These are phyloP conservation scores for Crematogaster levior DNA, from an alignment of 2,888 invertebrate genomes.

Conservation along the genomic window DNA sequence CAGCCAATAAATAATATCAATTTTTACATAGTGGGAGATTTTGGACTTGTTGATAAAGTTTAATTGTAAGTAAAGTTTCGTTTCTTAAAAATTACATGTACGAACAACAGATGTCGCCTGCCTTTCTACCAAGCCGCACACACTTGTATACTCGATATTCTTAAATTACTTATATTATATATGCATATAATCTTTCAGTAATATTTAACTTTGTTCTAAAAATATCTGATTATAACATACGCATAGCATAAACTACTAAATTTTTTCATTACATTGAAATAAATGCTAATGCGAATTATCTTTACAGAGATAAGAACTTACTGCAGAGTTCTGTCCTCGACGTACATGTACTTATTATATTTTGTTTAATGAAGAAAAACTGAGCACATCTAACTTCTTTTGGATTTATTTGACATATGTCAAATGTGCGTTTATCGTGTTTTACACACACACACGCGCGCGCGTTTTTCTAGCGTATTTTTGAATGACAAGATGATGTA, in stretches of 20 bases:
- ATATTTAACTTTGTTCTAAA: neutral
- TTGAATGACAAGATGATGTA: no score
- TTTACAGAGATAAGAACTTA: neutral
- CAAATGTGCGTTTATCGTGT: neutral
- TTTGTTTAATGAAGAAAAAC: neutral
- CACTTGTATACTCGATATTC: neutral
- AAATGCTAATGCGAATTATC: neutral
- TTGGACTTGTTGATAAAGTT: neutral
- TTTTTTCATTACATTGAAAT: neutral
- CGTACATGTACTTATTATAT: neutral
- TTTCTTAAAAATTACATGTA: neutral
- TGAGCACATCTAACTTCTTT: neutral
- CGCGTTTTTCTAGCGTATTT: neutral
- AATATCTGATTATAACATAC: neutral
- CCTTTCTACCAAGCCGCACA: neutral
- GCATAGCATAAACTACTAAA: neutral
- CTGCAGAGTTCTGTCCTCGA: neutral
- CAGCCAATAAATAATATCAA: neutral
- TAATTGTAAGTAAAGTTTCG: no score
- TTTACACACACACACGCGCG: no score
- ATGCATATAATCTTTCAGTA: neutral
- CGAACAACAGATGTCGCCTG: conserved; percentile 10
- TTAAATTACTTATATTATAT: neutral
- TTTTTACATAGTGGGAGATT: neutral
- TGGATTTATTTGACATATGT: neutral